phyloP scores from a whole-genome alignment of 2,888 invertebrate genomes.

The Acronicta aceris region DNA sequence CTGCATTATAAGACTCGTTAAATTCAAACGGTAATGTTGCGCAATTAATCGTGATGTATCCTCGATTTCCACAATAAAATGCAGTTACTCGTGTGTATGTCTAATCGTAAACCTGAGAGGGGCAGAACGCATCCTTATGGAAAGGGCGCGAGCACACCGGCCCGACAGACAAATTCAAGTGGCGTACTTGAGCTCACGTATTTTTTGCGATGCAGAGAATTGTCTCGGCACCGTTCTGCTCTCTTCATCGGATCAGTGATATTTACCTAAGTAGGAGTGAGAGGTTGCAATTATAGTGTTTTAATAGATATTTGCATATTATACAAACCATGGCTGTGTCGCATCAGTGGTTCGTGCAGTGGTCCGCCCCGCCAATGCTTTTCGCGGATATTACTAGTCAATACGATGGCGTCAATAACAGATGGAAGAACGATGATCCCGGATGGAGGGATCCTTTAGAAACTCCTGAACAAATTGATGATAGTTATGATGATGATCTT shows the following conservation, averaged over 20 bases:
- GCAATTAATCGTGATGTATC: slow-evolving; percentile 42
- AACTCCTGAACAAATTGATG: slow-evolving; percentile 47
- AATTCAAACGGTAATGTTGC: slow-evolving; percentile 24
- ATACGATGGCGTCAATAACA: slow-evolving; percentile 71
- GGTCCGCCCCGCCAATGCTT: slow-evolving; percentile 78
- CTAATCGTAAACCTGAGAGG: slow-evolving; percentile 60
- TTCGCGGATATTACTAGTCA: slow-evolving; percentile 76
- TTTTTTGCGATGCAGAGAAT: slow-evolving; percentile 66
- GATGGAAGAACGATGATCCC: slow-evolving; percentile 62
- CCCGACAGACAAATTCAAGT: slow-evolving; percentile 68
- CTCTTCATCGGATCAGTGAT: slow-evolving; percentile 56
- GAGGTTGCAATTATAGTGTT: slow-evolving; percentile 50
- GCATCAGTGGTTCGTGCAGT: slow-evolving; percentile 87
- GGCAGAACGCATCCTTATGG: slow-evolving; percentile 61
- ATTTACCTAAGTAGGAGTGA: slow-evolving; percentile 54
- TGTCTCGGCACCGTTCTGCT: slow-evolving; percentile 45
- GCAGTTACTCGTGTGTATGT: slow-evolving; percentile 39
- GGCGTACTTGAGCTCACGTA: slow-evolving; percentile 71
- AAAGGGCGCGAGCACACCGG: slow-evolving; percentile 61
- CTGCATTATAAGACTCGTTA: slow-evolving; percentile 19
- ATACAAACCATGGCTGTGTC: slow-evolving; percentile 79
- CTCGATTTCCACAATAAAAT: slow-evolving; percentile 33
- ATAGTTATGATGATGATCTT: slow-evolving; percentile 35
- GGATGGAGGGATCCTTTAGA: slow-evolving; percentile 55
- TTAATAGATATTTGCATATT: slow-evolving; percentile 56